A percentile compares a stretch with the other conserved stretches of the same genome.
Conservation (phyloP, 2,113 vertebrate genomes). For the Hirundichthys speculiger region DNA sequence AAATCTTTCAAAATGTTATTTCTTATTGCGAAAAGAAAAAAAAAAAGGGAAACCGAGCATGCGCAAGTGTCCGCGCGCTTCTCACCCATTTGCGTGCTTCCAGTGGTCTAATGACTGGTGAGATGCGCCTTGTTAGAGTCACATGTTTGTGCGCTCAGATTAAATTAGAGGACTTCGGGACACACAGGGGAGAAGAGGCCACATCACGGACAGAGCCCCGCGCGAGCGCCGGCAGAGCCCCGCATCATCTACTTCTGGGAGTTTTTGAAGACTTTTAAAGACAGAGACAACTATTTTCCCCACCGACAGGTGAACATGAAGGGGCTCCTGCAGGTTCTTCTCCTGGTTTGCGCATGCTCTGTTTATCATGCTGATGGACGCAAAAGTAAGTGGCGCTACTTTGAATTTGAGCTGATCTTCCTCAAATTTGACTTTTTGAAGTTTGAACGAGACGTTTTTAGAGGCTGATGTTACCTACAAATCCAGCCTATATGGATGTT, state of each 20-base stretch:
- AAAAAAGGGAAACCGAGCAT: not conserved
- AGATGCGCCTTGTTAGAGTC: slow-evolving; percentile 80
- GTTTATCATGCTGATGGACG: slow-evolving; percentile 54
- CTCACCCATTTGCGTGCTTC: slow-evolving; percentile 34
- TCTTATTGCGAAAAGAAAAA: not conserved
- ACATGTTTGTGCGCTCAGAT: slow-evolving; percentile 75
- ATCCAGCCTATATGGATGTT: no score
- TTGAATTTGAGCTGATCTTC: not conserved
- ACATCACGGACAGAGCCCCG: slow-evolving; percentile 16
- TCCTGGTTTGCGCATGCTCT: slow-evolving; percentile 50
- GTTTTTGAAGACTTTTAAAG: not conserved
- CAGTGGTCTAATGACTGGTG: slow-evolving; percentile 68
- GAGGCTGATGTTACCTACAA: not conserved
- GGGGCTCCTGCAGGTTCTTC: slow-evolving; percentile 17
- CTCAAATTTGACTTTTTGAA: not conserved
- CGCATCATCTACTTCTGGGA: not conserved
- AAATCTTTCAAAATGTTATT: no score
- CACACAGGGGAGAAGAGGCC: slow-evolving; percentile 1
- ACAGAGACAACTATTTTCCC: no score
- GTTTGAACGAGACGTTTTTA: not conserved
- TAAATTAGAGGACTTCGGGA: slow-evolving; percentile 57
- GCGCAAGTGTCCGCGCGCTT: slow-evolving; percentile 7
- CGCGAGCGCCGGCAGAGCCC: not conserved
- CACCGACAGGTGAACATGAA: slow-evolving; percentile 45
- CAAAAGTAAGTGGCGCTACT: slow-evolving; percentile 72